Evolutionary conservation across 2,888 invertebrate genomes (phyloP).

Genomic region (Zhuqinia jingwanae): DNA sequence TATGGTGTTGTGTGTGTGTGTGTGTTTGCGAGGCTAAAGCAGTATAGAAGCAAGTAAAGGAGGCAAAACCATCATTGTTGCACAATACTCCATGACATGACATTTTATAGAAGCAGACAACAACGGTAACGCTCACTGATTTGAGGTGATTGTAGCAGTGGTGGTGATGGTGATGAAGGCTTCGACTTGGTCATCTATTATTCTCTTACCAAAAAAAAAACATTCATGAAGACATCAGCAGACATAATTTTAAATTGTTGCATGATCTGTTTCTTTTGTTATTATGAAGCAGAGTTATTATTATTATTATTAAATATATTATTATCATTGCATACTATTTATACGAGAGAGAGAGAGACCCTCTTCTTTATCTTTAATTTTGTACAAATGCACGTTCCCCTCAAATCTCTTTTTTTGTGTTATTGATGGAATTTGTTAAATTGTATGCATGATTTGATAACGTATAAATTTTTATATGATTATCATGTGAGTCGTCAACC

Average conservation of each 20-base stretch:
- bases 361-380: conserved; percentile 6
- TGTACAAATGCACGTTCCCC: neutral
- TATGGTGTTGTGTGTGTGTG: too few relatives aligned
- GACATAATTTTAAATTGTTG: conserved; percentile 53
- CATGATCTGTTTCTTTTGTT: conserved; percentile 31
- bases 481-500: conserved; percentile 30
- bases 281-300: neutral
- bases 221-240: conserved; percentile 53
- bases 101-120: neutral
- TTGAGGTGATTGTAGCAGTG: neutral
- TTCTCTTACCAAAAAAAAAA: conserved; percentile 25
- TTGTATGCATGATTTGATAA: conserved; percentile 23
- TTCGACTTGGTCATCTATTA: conserved; percentile 47
- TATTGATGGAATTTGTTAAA: conserved; percentile 22
- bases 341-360: neutral
- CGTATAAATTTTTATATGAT: too few relatives aligned
- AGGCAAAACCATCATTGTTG: conserved; percentile 26
- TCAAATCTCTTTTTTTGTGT: neutral
- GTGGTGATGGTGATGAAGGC: neutral
- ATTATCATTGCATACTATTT: neutral
- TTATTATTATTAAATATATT: neutral
- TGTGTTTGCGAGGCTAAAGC: too few relatives aligned
- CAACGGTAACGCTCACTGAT: neutral
- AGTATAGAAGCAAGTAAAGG: neutral
- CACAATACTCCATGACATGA: conserved; percentile 47